A percentile compares a stretch with the other conserved stretches of the same genome.
Evolutionary conservation across 2,888 invertebrate genomes (phyloP).

Genomic region (Hirtodrosophila confusa): DNA sequence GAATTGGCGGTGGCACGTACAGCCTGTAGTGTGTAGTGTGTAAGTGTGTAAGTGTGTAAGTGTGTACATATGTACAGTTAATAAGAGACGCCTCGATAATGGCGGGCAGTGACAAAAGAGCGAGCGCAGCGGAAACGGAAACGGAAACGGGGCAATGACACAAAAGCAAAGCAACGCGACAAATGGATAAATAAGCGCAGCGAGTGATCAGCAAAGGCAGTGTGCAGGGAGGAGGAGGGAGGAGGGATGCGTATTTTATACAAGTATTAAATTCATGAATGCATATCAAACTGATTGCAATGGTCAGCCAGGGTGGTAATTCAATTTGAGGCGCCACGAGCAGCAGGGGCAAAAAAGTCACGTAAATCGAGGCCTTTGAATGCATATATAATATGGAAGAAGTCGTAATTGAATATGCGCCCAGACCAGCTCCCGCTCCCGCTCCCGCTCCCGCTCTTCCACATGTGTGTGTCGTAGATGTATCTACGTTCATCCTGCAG

Average conservation of each 20-base stretch:
- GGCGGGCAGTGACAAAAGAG: constrained; percentile 20
- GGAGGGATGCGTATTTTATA: background rate
- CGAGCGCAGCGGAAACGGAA: constrained; percentile 39
- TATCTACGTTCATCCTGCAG: constrained; percentile 21
- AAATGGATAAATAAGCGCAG: constrained; percentile 32
- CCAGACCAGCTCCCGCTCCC: background rate
- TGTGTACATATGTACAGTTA: constrained; percentile 13
- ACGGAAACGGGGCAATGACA: constrained; percentile 36
- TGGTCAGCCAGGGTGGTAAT: constrained; percentile 33
- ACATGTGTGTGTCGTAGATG: too few relatives aligned
- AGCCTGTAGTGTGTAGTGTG: background rate
- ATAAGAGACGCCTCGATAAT: constrained; percentile 20
- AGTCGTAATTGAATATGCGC: constrained; percentile 20
- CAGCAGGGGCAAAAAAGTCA: constrained; percentile 21
- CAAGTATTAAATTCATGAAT: constrained; percentile 51
- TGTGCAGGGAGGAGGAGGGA: background rate
- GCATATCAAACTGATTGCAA: constrained; percentile 49
- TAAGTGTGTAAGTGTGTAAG: too few relatives aligned
- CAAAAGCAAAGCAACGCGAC: constrained; percentile 36
- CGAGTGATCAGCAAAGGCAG: constrained; percentile 10
- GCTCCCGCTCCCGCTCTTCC: background rate
- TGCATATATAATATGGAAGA: constrained; percentile 28
- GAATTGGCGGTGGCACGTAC: constrained; percentile 4
- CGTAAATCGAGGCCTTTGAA: constrained; percentile 26
- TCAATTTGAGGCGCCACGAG: constrained; percentile 40